A percentile compares a stretch with the other conserved stretches of the same genome.
Evolutionary conservation across 2,888 invertebrate genomes (phyloP).

Genomic region (Drymonia ruficornis): DNA sequence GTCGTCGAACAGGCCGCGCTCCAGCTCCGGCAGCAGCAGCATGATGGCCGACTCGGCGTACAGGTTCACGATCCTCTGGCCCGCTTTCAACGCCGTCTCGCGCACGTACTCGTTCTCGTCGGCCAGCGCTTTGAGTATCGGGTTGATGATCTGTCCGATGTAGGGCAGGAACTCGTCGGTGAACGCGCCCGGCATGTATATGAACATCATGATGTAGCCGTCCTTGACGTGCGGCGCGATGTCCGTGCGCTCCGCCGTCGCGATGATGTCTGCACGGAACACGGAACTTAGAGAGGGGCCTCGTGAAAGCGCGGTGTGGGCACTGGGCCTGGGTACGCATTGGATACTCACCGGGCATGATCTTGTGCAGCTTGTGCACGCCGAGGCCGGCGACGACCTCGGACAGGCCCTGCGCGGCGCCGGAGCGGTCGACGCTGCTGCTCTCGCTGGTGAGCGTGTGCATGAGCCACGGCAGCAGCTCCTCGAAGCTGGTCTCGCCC

Average conservation of each 20-base stretch:
- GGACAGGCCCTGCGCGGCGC: conserved; percentile 98
- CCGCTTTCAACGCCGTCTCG: conserved; percentile 98
- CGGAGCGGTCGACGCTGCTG: conserved; percentile 97
- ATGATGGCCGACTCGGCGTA: conserved; percentile 98
- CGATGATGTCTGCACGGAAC: conserved; percentile 91
- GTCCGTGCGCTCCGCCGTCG: conserved; percentile 96
- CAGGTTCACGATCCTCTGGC: conserved; percentile 97
- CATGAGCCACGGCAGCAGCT: conserved; percentile 99
- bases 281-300: too few species aligned
- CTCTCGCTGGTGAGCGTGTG: conserved; percentile 97
- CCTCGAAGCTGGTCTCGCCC: conserved; percentile 98
- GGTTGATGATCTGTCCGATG: conserved; percentile 98
- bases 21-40: conserved; percentile 96
- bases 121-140: conserved; percentile 97
- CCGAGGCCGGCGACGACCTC: conserved; percentile 99
- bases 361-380: conserved; percentile 95
- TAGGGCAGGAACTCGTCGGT: conserved; percentile 97
- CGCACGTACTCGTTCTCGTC: conserved; percentile 99
- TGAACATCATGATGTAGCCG: conserved; percentile 99
- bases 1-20: conserved; percentile 97
- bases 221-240: conserved; percentile 99
- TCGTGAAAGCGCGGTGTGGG: too few species aligned
- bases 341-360: conserved; percentile 95
- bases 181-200: conserved; percentile 99
- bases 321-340: too few species aligned